Evolutionary conservation across 2,113 vertebrate species (phyloP).

Genomic region (Elanoides forficatus): DNA sequence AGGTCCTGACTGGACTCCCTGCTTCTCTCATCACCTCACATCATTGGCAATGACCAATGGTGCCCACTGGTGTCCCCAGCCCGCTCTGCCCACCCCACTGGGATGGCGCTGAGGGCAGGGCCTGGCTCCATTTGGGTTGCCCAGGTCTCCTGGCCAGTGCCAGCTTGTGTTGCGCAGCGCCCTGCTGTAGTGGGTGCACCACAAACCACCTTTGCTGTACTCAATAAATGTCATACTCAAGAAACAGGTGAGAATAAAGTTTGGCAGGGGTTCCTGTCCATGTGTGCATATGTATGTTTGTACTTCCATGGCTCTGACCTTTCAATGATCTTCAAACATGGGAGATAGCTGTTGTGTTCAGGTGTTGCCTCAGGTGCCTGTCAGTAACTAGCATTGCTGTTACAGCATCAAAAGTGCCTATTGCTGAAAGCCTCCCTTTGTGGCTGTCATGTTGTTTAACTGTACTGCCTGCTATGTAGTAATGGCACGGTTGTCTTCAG

Average conservation of each 20-base stretch:
- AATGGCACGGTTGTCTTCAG: background rate
- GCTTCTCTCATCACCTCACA: background rate
- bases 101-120: background rate
- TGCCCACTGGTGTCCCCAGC: background rate
- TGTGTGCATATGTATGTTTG: background rate
- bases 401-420: background rate
- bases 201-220: background rate
- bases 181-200: background rate
- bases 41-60: fast-evolving
- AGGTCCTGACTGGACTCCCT: background rate
- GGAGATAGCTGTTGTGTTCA: background rate
- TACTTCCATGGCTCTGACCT: background rate
- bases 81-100: background rate
- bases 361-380: background rate
- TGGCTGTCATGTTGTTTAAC: background rate
- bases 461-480: background rate
- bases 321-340: background rate
- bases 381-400: background rate
- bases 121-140: background rate
- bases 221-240: fast-evolving
- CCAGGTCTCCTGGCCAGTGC: background rate
- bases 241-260: background rate
- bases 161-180: fast-evolving
- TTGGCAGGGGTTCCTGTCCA: background rate
- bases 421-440: background rate